Evolutionary conservation across 2,888 invertebrate genomes (phyloP), one percentile per base, ranked within the genome.

Genomic region (Syrphus vitripennis): DNA sequence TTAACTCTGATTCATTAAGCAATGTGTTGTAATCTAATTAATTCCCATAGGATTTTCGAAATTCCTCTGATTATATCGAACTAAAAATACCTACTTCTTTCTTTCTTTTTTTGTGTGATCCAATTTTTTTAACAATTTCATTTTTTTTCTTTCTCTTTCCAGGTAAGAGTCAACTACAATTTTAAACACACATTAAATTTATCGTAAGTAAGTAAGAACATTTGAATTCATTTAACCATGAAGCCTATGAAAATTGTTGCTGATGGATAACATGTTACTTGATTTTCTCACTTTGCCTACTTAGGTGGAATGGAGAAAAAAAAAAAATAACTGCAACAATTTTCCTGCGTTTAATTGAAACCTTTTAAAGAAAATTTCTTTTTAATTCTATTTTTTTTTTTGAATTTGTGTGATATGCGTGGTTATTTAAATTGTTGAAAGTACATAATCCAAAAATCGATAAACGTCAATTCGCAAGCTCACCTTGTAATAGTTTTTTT

Each of bases 401-500:
- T n/a, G n/a, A n/a, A n/a, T n/a, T 45, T 31, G 9, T 48, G 12
- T 14, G n/a, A 24, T 10, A 45, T 65, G 71, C 42, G 59, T 34
- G 45, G 16, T 34, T 37, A 9, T 19, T 45, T 29, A n/a, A 55
- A 19, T 48, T 53, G 9, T n/a, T n/a, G n/a, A n/a, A 21, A 29
- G 31, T 2, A 19, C n/a, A 6, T 78, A 82, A 86, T 67, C 69
- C 77, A 1, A 70, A 78, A 86, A 86, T 86, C 86, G 63, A 86
- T 86, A 78, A 70, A 70, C 67, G 72, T 72, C 63, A 50, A 37
- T 69, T 77, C 70, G n/a, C 37, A n/a, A n/a, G 45, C 42, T 82
- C 63, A 82, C 86, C 86, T 86, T 86, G 86, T 69, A 55, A 77
- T 70, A 53, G 86, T 78, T 86, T 67, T 76, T 53, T 34, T 50